A percentile compares a stretch with the other conserved stretches of the same genome.
phyloP scores from a whole-genome alignment of 2,888 invertebrate species.

The Gari tellinella region DNA sequence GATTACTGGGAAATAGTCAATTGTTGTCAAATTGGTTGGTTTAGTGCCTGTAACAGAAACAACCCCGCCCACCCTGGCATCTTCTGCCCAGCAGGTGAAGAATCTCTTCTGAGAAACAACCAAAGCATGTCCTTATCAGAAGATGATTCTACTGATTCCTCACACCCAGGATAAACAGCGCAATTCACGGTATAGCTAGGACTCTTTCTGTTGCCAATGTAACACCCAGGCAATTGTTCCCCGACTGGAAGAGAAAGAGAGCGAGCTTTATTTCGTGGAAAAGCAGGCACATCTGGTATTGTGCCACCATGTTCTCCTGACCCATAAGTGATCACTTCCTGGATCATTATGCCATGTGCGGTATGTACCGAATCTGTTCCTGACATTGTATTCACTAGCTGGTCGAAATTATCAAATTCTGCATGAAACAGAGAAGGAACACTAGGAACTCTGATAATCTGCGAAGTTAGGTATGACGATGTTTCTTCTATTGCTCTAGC shows the following conservation, averaged over 20 bases:
- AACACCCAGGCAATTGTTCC: slow-evolving; percentile 39
- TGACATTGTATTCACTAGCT: slow-evolving; percentile 53
- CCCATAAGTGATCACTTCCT: slow-evolving; percentile 41
- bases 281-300: slow-evolving; percentile 11
- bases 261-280: slow-evolving; percentile 13
- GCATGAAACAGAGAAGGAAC: slow-evolving; percentile 62
- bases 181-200: slow-evolving; percentile 22
- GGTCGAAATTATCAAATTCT: slow-evolving; percentile 69
- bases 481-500: slow-evolving; percentile 50
- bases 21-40: slow-evolving; percentile 51
- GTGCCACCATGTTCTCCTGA: slow-evolving; percentile 14
- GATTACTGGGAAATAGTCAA: slow-evolving; percentile 63
- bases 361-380: slow-evolving; percentile 59
- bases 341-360: slow-evolving; percentile 69
- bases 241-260: slow-evolving; percentile 15
- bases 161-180: slow-evolving; percentile 11
- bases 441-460: slow-evolving; percentile 51
- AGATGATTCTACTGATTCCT: slow-evolving; percentile 3
- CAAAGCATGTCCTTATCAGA: slow-evolving; percentile 16
- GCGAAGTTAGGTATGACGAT: slow-evolving; percentile 47
- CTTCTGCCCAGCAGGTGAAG: too few relatives aligned
- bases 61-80: slow-evolving; percentile 3
- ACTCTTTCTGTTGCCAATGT: slow-evolving; percentile 36
- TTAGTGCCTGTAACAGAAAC: slow-evolving; percentile 18
- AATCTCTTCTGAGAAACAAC: slow-evolving; percentile 20